Conservation (phyloP, 2,113 vertebrate species). For the Toxostoma redivivum region DNA sequence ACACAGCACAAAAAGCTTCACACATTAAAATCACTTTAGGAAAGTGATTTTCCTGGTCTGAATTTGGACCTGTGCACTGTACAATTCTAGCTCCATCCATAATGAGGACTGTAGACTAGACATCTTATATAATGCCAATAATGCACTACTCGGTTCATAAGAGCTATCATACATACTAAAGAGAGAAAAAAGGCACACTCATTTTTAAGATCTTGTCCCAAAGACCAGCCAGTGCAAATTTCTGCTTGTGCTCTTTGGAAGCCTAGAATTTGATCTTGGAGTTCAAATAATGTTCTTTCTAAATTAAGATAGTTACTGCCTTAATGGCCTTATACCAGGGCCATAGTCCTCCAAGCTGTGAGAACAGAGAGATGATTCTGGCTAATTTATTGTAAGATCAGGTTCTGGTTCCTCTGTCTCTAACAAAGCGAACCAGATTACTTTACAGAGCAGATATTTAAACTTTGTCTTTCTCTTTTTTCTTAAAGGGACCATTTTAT, state of each 20-base stretch:
- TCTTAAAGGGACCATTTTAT: constrained; percentile 69
- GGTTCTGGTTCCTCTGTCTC: neutral
- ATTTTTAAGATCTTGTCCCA: neutral
- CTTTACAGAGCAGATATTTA: neutral
- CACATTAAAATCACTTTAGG: neutral
- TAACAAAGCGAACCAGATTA: neutral
- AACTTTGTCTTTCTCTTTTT: neutral
- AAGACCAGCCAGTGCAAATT: neutral
- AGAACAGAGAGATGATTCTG: neutral
- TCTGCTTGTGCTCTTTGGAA: neutral
- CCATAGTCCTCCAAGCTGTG: neutral
- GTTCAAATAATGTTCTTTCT: neutral
- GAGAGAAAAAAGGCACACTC: neutral
- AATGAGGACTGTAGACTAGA: neutral
- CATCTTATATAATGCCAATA: neutral
- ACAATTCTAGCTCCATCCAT: neutral
- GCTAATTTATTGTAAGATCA: neutral
- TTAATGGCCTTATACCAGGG: neutral
- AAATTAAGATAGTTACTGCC: neutral
- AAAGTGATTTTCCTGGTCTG: neutral
- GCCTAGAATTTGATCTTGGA: neutral
- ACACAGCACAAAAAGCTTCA: neutral
- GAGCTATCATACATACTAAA: neutral
- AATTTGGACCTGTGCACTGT: neutral
- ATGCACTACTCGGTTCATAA: neutral